Percentiles rank a stretch among this genome's conserved stretches.
phyloP scores from a whole-genome alignment of 2,888 invertebrate genomes.

The Lymantria dispar region DNA sequence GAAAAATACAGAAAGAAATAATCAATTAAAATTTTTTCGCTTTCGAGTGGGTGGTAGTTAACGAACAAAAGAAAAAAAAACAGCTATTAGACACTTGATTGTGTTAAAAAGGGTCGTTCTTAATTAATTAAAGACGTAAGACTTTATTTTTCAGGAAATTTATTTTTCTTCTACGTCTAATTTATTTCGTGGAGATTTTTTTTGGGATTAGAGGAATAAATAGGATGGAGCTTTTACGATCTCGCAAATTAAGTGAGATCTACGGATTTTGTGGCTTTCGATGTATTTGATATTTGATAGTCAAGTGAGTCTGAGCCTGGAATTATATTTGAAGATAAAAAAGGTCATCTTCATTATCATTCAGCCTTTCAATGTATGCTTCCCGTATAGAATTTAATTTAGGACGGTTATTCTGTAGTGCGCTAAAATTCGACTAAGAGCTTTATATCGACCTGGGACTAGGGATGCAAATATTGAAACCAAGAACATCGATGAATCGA shows the following conservation, averaged over 20 bases:
- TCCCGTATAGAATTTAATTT: too few species aligned
- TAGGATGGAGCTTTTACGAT: constrained; percentile 7
- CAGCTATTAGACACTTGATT: constrained; percentile 54
- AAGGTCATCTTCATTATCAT: too few species aligned
- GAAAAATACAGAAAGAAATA: constrained; percentile 12
- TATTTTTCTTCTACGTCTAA: constrained; percentile 37
- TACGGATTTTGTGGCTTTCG: too few species aligned
- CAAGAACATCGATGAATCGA: too few species aligned
- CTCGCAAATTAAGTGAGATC: background rate
- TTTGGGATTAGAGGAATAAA: constrained; percentile 32
- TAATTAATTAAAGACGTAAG: constrained; percentile 60
- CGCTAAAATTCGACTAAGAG: too few species aligned
- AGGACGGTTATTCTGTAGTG: too few species aligned
- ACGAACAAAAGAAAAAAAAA: constrained; percentile 30
- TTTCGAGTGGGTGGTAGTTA: constrained; percentile 22
- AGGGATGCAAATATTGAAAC: too few species aligned
- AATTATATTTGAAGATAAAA: background rate
- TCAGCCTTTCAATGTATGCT: too few species aligned
- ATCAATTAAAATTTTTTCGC: constrained; percentile 39
- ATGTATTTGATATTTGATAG: background rate
- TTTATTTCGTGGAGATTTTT: constrained; percentile 40
- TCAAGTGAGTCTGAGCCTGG: background rate
- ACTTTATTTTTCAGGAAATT: constrained; percentile 46
- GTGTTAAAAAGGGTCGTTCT: constrained; percentile 43
- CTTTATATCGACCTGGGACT: too few species aligned